phyloP scores from a whole-genome alignment of 2,797 vertebrate genomes.

The Pyrocephalus nanus region DNA sequence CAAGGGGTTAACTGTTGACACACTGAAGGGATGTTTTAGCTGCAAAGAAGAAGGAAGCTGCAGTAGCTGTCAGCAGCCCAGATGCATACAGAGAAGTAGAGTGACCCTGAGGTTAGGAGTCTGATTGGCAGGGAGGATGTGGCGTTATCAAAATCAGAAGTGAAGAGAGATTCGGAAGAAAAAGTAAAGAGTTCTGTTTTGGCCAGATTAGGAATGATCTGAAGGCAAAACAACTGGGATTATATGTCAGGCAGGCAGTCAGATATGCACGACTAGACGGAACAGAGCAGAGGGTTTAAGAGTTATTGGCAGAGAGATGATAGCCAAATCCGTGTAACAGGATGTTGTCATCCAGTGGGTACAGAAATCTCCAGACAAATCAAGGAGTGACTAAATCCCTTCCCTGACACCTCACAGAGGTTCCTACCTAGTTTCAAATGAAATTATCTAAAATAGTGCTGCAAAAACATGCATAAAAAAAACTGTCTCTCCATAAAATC shows the following conservation, averaged over 20 bases:
- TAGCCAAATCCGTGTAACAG: constrained; percentile 34
- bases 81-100: neutral
- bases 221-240: constrained; percentile 57
- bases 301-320: constrained; percentile 58
- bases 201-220: constrained; percentile 59
- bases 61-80: neutral
- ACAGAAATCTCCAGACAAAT: constrained; percentile 51
- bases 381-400: constrained; percentile 52
- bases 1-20: neutral
- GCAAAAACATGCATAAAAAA: constrained; percentile 53
- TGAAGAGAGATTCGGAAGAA: constrained; percentile 12
- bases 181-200: constrained; percentile 43
- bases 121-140: constrained; percentile 6
- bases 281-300: constrained; percentile 50
- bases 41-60: neutral
- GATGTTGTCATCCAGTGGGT: constrained; percentile 38
- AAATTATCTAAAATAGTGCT: constrained; percentile 56
- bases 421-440: constrained; percentile 1
- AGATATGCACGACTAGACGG: constrained; percentile 44
- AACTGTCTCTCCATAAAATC: constrained; percentile 60
- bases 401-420: neutral
- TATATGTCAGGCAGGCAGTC: constrained; percentile 41
- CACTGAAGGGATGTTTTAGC: neutral
- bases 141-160: constrained; percentile 29
- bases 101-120: neutral